Base-by-base conservation (phyloP, 2,888 invertebrate genomes). In the Folsomia manolachei region DNA sequence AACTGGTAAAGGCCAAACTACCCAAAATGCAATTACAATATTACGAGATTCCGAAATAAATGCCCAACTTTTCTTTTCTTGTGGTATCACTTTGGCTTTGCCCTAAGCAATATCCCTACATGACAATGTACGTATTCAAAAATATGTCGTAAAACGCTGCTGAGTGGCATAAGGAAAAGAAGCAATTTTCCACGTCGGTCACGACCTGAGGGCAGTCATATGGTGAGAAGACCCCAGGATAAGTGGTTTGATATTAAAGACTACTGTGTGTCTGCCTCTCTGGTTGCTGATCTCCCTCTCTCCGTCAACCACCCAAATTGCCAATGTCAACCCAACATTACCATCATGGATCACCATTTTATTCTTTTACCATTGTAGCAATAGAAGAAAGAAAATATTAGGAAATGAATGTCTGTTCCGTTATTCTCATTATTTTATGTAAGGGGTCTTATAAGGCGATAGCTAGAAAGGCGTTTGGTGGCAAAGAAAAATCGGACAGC, bases 181-280 rank as follows among this genome's bases (percentile, higher is more conserved):
- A 19, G 52, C 39, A 66, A 66, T 66, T 66, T 39, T 52, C 21
- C 1, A 52, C 65, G 19, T 63, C 19, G 63, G 70, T 70, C 63
- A 70, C 65, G 70, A 65, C 70, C 70, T 27, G 27, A 56, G 70
- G 70, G 70, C 70, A 70, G 56, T 27, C 70, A 70, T 70, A 69
- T 62, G 69, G 69, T 52, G 64, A 64, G 64, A 39, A 24, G 21
- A 24, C 9, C 14, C 24, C 18, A 24, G 52, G 65, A 51, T 66
- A 66, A 66, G 52, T 14, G 39, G 64, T 21, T 7, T 27, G n/a
- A 27, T 24, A 66, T 27, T 51, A 51, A 11, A 7, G 21, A 19
- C 1, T 21, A 19, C 1, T 21, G 63, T 25, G 9, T 27, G n/a
- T 27, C 27, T 19, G 18, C 18, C 27, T 21, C 39, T 4, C n/a